phyloP scores from a whole-genome alignment of 2,113 vertebrate species.

The Fulmarus glacialis region DNA sequence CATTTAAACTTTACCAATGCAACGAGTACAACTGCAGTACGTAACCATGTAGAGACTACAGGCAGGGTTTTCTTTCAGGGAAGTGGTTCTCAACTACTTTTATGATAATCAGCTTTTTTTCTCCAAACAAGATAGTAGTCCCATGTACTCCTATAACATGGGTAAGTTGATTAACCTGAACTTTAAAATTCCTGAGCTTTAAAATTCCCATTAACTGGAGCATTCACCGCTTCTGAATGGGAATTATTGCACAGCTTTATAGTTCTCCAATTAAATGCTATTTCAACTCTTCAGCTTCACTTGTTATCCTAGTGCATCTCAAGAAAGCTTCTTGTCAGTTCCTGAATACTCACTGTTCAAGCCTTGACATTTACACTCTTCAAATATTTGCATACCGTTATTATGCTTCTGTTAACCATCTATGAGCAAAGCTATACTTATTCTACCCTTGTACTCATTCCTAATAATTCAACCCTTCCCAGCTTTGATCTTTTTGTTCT shows the following conservation, averaged over 20 bases:
- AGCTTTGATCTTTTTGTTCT: conserved; percentile 14
- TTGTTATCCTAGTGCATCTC: neutral
- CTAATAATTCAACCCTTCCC: neutral
- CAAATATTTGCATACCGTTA: conserved; percentile 29
- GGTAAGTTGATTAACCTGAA: neutral
- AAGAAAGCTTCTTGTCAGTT: neutral
- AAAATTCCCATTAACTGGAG: neutral
- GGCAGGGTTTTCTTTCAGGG: neutral
- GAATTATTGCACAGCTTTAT: neutral
- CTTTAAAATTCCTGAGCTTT: neutral
- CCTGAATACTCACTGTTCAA: neutral
- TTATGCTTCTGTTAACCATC: conserved; percentile 32
- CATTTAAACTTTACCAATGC: neutral
- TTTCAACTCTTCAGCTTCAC: neutral
- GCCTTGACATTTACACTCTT: conserved; percentile 33
- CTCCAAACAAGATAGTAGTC: neutral
- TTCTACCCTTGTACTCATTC: neutral
- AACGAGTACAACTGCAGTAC: neutral
- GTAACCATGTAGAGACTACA: neutral
- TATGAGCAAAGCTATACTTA: conserved; percentile 19
- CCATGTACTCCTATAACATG: neutral
- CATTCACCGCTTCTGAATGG: neutral
- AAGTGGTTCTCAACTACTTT: neutral
- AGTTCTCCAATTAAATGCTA: neutral
- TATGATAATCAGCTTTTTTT: neutral